Conservation (phyloP, 2,797 vertebrate species). For the Amblyraja radiata region DNA sequence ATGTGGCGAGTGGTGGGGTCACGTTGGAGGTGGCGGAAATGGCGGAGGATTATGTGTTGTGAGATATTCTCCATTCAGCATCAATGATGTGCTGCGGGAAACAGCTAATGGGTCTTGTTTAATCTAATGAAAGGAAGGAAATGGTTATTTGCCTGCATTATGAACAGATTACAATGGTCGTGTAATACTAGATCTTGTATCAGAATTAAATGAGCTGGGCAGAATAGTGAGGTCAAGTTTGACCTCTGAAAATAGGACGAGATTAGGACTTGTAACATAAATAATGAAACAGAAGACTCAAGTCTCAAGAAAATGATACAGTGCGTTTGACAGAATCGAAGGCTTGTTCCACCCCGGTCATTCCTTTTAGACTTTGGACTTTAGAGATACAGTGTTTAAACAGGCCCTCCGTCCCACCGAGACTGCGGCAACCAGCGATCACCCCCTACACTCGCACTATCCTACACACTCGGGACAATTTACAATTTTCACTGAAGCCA, state of each 20-base stretch:
- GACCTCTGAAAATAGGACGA: not conserved
- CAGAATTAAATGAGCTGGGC: constrained; percentile 18
- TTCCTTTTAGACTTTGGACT: too few species aligned
- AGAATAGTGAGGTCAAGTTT: not conserved
- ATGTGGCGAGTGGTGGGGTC: too few species aligned
- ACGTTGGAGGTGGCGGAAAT: too few species aligned
- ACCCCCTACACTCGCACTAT: too few species aligned
- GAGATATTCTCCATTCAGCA: not conserved
- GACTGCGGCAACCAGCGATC: too few species aligned
- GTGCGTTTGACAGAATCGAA: not conserved
- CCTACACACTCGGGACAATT: too few species aligned
- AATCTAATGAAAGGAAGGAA: constrained; percentile 30
- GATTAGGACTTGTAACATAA: constrained; percentile 1
- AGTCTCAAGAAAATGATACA: not conserved
- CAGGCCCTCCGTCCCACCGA: too few species aligned
- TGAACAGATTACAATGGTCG: not conserved
- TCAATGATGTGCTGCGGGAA: not conserved
- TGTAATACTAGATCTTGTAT: constrained; percentile 23
- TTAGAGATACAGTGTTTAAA: too few species aligned
- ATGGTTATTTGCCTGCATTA: not conserved
- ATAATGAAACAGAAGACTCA: not conserved
- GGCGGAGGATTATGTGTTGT: too few species aligned
- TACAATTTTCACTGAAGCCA: too few species aligned
- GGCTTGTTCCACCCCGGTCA: too few species aligned
- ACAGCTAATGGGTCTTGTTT: constrained; percentile 28